Percentiles rank a stretch among this genome's conserved stretches.
Evolutionary conservation across 2,113 vertebrate genomes (phyloP).

Genomic region (Addax nasomaculatus): DNA sequence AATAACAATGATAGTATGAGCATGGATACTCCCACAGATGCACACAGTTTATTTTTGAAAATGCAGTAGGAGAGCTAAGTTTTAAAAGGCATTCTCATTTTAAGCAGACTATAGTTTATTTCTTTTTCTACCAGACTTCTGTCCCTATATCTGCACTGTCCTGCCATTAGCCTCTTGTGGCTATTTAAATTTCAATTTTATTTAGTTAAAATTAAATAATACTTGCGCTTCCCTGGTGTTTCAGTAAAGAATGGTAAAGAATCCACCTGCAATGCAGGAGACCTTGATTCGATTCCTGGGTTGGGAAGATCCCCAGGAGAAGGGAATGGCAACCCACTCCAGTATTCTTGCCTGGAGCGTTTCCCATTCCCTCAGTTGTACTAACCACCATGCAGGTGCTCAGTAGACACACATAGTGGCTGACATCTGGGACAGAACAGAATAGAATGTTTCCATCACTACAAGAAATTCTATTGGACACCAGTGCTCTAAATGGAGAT

Average conservation of each 20-base stretch:
- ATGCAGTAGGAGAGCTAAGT: not conserved
- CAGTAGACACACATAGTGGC: not conserved
- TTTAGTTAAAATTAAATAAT: not conserved
- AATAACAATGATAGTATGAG: not conserved
- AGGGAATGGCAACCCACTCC: not conserved
- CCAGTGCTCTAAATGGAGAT: not conserved
- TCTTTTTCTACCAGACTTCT: not conserved
- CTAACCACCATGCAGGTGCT: not conserved
- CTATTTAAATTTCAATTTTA: not conserved
- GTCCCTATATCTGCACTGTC: not conserved
- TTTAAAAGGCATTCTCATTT: not conserved
- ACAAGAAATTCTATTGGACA: not conserved
- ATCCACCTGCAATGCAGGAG: not conserved
- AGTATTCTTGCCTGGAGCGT: not conserved
- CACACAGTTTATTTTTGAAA: not conserved
- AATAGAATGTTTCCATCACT: not conserved
- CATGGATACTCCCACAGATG: not conserved
- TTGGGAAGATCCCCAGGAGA: not conserved
- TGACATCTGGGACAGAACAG: not conserved
- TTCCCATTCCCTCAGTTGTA: not conserved
- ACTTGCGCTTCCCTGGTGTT: not conserved
- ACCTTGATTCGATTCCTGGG: not conserved
- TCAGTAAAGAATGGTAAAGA: not conserved
- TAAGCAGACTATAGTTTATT: not conserved
- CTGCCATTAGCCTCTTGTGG: not conserved